Conservation (phyloP, 1,140 invertebrate genomes). For the Portunus trituberculatus region DNA sequence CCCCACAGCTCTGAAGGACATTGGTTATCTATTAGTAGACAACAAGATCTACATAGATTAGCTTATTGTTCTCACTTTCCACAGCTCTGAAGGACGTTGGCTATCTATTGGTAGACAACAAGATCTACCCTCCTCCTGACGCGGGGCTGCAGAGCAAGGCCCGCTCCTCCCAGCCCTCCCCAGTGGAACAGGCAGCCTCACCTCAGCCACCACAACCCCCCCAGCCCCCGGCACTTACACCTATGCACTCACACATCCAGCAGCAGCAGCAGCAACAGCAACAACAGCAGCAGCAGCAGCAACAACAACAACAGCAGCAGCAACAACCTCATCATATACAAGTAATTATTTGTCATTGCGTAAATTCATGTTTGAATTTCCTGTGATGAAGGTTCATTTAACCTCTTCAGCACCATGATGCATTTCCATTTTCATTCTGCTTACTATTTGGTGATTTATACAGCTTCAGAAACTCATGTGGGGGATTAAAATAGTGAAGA, state of each 20-base stretch:
- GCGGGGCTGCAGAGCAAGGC: slow-evolving; percentile 56
- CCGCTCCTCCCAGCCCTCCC: slow-evolving; percentile 79
- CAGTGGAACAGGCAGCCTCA: slow-evolving; percentile 79
- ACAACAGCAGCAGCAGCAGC: slow-evolving; percentile 78
- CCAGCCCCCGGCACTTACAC: slow-evolving; percentile 77
- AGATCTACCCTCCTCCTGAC: slow-evolving; percentile 74
- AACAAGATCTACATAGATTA: background rate
- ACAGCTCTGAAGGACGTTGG: slow-evolving; percentile 77
- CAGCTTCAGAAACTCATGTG: too few species aligned
- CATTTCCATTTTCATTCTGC: too few species aligned
- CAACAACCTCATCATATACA: slow-evolving; percentile 65
- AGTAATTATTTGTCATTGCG: background rate
- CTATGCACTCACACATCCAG: slow-evolving; percentile 79
- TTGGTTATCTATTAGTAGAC: background rate
- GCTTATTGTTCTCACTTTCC: background rate
- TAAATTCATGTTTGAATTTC: too few species aligned
- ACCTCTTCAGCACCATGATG: too few species aligned
- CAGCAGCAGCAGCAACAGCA: slow-evolving; percentile 80
- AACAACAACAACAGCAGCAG: slow-evolving; percentile 76
- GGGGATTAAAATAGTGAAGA: too few species aligned
- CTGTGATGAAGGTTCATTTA: too few species aligned
- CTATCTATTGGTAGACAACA: slow-evolving; percentile 77
- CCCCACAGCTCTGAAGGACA: too few species aligned
- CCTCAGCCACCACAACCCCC: slow-evolving; percentile 77
- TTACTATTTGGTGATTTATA: too few species aligned